A percentile compares a stretch with the other conserved stretches of the same genome.
Evolutionary conservation across 2,888 invertebrate species (phyloP).

Genomic region (Drosophila lacicola): DNA sequence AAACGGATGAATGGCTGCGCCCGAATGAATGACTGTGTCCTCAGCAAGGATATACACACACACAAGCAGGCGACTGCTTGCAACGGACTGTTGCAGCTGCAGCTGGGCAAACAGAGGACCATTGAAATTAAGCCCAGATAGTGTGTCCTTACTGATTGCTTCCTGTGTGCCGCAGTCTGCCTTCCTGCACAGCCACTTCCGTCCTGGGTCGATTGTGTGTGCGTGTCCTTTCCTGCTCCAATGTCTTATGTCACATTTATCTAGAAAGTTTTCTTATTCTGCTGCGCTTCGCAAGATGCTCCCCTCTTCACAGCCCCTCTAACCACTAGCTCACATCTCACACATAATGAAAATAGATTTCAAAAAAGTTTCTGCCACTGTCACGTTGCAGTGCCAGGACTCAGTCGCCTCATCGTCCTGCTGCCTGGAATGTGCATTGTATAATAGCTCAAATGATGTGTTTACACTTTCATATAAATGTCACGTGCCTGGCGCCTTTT

Average conservation of each 20-base stretch:
- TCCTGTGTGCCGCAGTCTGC: conserved; percentile 67
- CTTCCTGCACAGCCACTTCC: conserved; percentile 68
- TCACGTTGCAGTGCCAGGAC: conserved; percentile 26
- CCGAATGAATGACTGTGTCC: conserved; percentile 53
- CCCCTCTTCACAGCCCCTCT: conserved; percentile 29
- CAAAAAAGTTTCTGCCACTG: conserved; percentile 69
- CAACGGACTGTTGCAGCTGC: conserved; percentile 14
- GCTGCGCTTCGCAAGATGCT: conserved; percentile 45
- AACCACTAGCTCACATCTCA: conserved; percentile 29
- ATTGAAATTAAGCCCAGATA: conserved; percentile 75
- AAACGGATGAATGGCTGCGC: conserved; percentile 60
- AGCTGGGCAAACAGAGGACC: conserved; percentile 57
- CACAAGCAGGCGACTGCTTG: conserved; percentile 3
- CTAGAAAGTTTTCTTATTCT: conserved; percentile 76
- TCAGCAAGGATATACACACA: conserved; percentile 19
- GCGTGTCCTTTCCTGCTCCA: conserved; percentile 67
- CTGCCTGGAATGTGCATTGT: conserved; percentile 54
- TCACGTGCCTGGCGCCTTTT: conserved; percentile 76
- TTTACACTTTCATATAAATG: conserved; percentile 81
- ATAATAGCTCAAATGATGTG: conserved; percentile 81
- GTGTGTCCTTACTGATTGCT: conserved; percentile 83
- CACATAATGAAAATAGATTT: conserved; percentile 78
- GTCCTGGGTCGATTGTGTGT: conserved; percentile 59
- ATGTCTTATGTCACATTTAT: conserved; percentile 82
- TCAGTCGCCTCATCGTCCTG: conserved; percentile 7